Percentiles rank a stretch among this genome's conserved stretches.
Evolutionary conservation across 2,113 vertebrate genomes (phyloP).

Genomic region (Mesoclemmys tuberculata): DNA sequence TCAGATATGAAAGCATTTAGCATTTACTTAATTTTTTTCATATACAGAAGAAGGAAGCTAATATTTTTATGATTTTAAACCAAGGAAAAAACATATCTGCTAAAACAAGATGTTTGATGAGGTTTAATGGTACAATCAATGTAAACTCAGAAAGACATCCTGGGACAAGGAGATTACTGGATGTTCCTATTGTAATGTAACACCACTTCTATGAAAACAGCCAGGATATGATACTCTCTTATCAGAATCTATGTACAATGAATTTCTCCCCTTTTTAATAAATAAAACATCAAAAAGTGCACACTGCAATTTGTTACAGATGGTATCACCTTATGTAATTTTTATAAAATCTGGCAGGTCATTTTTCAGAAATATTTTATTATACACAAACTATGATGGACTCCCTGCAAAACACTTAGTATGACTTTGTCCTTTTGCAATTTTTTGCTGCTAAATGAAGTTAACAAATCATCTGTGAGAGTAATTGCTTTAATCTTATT

Average conservation of each 20-base stretch:
- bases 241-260: neutral
- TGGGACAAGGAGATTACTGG: neutral
- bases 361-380: conserved; percentile 5
- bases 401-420: neutral
- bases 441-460: neutral
- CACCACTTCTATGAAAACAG: neutral
- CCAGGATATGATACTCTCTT: neutral
- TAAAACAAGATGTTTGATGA: neutral
- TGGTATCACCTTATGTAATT: fast-evolving
- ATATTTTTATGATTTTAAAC: neutral
- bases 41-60: neutral
- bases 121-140: neutral
- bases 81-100: neutral
- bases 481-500: neutral
- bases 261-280: neutral
- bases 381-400: neutral
- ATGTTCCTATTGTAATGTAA: neutral
- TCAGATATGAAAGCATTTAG: neutral
- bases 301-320: neutral
- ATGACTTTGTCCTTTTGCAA: neutral
- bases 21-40: neutral
- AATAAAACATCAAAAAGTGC: neutral
- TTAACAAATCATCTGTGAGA: neutral
- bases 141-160: neutral
- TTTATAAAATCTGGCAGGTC: neutral